Percentiles rank a stretch among this genome's conserved stretches.
Conservation (phyloP, 2,888 invertebrate genomes). For the Pyralis farinalis region DNA sequence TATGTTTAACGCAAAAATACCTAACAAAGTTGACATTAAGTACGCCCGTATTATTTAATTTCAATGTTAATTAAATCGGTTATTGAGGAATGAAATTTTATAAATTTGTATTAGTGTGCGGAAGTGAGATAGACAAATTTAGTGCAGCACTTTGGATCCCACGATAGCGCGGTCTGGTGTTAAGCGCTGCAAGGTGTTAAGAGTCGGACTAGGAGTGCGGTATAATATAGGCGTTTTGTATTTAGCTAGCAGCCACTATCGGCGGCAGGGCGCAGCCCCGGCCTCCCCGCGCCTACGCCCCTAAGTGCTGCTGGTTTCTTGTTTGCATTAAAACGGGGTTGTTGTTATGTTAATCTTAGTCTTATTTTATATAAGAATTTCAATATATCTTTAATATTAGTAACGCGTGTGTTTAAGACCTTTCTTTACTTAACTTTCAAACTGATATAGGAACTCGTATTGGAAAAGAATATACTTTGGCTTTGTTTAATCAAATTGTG, state of each 20-base stretch:
- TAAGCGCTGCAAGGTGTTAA: constrained; percentile 7
- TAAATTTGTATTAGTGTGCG: constrained; percentile 45
- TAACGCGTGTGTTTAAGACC: constrained; percentile 64
- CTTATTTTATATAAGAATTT: constrained; percentile 67
- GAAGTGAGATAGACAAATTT: constrained; percentile 14
- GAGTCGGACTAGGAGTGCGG: constrained; percentile 16
- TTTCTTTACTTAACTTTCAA: constrained; percentile 66
- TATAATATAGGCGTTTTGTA: constrained; percentile 14
- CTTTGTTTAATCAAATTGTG: constrained; percentile 77
- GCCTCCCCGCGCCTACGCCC: no score
- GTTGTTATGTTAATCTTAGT: constrained; percentile 75
- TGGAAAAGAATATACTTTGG: constrained; percentile 63
- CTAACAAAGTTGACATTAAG: no score
- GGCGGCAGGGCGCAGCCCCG: not conserved
- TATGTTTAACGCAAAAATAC: no score
- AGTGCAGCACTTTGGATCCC: not conserved
- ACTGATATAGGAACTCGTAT: constrained; percentile 63
- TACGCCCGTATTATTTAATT: not conserved
- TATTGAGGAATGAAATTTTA: constrained; percentile 34
- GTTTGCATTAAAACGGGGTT: constrained; percentile 65
- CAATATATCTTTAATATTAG: constrained; percentile 63
- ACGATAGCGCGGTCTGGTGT: not conserved
- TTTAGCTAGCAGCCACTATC: constrained; percentile 7
- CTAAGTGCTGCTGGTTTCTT: constrained; percentile 28
- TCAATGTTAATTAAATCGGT: constrained; percentile 24